Conservation (phyloP, 2,888 invertebrate genomes). For the Allolobophora icterica region DNA sequence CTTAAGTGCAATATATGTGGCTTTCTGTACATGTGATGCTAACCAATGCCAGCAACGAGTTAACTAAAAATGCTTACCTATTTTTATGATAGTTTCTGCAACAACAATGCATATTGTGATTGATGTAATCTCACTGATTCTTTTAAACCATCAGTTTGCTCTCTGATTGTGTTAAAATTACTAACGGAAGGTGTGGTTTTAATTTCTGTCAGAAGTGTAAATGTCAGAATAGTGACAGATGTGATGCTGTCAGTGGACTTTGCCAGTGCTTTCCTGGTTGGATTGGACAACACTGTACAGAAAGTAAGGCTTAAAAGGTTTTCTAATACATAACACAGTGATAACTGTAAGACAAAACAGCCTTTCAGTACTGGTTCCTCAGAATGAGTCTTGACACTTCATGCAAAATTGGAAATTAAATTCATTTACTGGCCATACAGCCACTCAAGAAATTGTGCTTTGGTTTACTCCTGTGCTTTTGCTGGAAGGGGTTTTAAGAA, state of each 20-base stretch:
- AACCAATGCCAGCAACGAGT: background rate
- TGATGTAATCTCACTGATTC: background rate
- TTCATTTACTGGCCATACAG: background rate
- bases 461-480: background rate
- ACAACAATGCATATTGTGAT: background rate
- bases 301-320: slow-evolving; percentile 51
- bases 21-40: background rate
- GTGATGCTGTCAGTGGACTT: slow-evolving; percentile 59
- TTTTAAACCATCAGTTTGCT: background rate
- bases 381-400: background rate
- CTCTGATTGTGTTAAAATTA: background rate
- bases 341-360: background rate
- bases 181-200: background rate
- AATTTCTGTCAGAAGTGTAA: slow-evolving; percentile 6
- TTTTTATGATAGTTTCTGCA: background rate
- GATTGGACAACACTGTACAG: slow-evolving; percentile 64
- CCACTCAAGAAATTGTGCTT: background rate
- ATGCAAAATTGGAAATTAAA: background rate
- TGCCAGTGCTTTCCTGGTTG: slow-evolving; percentile 64
- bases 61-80: background rate
- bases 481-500: background rate
- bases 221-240: slow-evolving; percentile 61
- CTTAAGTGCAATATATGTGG: background rate
- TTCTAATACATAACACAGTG: background rate
- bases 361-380: too few relatives aligned